These are phyloP conservation scores for Cordylochernes scorpioides DNA, from an alignment of 2,888 invertebrate species.

Conservation along the genomic window DNA sequence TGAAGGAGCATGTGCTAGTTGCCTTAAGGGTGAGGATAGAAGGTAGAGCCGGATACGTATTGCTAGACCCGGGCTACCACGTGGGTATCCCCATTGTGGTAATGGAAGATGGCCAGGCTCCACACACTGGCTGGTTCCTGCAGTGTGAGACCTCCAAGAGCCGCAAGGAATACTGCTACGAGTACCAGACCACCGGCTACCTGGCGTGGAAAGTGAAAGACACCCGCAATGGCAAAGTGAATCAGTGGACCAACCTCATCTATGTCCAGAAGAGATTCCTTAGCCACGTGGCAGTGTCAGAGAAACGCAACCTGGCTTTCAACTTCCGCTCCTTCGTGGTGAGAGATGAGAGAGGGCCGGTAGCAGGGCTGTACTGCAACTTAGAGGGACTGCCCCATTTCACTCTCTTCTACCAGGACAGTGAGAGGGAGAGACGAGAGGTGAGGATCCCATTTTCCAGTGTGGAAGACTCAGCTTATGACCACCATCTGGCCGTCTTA, in stretches of 20 bases:
- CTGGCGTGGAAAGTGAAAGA: slow-evolving; percentile 62
- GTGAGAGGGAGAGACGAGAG: slow-evolving; percentile 32
- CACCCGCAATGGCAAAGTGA: slow-evolving; percentile 23
- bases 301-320: slow-evolving; percentile 62
- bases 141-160: slow-evolving; percentile 43
- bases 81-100: slow-evolving; percentile 56
- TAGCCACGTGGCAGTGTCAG: slow-evolving; percentile 52
- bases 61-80: slow-evolving; percentile 74
- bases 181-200: slow-evolving; percentile 44
- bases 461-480: too few relatives aligned
- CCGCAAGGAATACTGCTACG: slow-evolving; percentile 55
- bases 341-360: slow-evolving; percentile 52
- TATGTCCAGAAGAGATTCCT: slow-evolving; percentile 35
- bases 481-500: too few relatives aligned
- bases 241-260: slow-evolving; percentile 33
- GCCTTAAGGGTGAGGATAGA: slow-evolving; percentile 43
- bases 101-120: slow-evolving; percentile 55
- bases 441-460: slow-evolving; percentile 49
- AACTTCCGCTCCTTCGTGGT: slow-evolving; percentile 41
- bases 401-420: slow-evolving; percentile 49
- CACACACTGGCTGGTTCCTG: slow-evolving; percentile 40
- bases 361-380: slow-evolving; percentile 61
- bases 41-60: slow-evolving; percentile 43
- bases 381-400: slow-evolving; percentile 30
- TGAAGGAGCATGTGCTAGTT: slow-evolving; percentile 52